These are phyloP conservation scores for Bombus affinis DNA, from an alignment of 1,140 invertebrate genomes.

Conservation along the genomic window DNA sequence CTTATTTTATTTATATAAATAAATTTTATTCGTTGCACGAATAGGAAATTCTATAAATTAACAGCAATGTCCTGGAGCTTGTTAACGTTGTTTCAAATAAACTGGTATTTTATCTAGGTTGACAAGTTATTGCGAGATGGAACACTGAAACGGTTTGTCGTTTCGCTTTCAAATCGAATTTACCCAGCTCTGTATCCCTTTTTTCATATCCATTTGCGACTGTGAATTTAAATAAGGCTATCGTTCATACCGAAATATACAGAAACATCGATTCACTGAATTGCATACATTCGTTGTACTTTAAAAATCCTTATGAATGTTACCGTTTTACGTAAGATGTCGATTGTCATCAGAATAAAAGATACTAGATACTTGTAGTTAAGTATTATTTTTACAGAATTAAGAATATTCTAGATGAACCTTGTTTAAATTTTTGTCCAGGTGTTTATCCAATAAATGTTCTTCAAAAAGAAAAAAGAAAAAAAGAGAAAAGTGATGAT, in stretches of 20 bases:
- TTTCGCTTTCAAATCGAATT: background rate
- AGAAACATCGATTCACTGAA: background rate
- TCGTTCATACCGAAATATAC: background rate
- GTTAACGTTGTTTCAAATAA: too few relatives aligned
- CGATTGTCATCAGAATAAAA: background rate
- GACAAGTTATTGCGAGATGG: background rate
- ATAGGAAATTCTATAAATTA: too few relatives aligned
- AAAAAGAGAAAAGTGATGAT: background rate
- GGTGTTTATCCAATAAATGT: conserved; percentile 44
- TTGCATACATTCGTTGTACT: background rate
- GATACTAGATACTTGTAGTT: background rate
- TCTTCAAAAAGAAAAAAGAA: background rate
- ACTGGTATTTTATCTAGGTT: background rate
- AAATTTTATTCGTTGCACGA: too few relatives aligned
- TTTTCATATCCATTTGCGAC: background rate
- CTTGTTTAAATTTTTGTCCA: conserved; percentile 23
- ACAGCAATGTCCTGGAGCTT: too few relatives aligned
- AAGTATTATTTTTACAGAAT: background rate
- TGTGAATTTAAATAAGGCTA: background rate
- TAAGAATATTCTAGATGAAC: background rate
- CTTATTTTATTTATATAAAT: too few relatives aligned
- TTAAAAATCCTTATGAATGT: background rate
- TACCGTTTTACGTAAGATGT: background rate
- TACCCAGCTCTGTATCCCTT: background rate
- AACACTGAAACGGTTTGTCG: background rate